Percentiles rank a stretch among this genome's conserved stretches.
Conservation (phyloP, 2,888 invertebrate genomes). For the Anaspis maculata region DNA sequence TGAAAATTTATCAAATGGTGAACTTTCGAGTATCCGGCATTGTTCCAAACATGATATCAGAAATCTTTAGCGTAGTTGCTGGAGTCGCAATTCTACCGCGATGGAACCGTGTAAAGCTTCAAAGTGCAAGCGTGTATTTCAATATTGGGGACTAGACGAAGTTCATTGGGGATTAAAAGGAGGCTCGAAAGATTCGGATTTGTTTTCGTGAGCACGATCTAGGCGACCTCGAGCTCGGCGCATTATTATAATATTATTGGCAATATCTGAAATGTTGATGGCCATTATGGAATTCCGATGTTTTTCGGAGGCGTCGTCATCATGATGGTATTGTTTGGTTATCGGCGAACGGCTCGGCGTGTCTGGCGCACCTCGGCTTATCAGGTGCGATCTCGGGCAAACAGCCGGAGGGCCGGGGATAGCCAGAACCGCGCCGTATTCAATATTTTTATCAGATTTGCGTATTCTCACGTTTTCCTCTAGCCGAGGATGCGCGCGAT, state of each 20-base stretch:
- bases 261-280: too few relatives aligned
- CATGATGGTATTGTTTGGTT: slow-evolving; percentile 19
- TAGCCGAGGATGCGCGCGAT: slow-evolving; percentile 31
- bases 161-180: too few relatives aligned
- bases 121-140: too few relatives aligned
- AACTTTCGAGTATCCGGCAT: slow-evolving; percentile 32
- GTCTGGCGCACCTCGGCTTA: slow-evolving; percentile 35
- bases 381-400: slow-evolving; percentile 33
- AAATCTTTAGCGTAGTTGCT: slow-evolving; percentile 17
- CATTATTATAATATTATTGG: too few relatives aligned
- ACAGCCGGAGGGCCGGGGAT: slow-evolving; percentile 29
- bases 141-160: slow-evolving; percentile 7
- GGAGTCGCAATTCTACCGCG: too few relatives aligned
- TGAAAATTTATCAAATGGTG: slow-evolving; percentile 31
- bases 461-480: slow-evolving; percentile 42
- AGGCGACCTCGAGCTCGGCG: too few relatives aligned
- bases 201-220: too few relatives aligned
- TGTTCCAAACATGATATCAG: slow-evolving; percentile 22
- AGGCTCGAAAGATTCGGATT: too few relatives aligned
- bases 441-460: slow-evolving; percentile 42
- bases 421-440: slow-evolving; percentile 26
- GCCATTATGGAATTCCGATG: slow-evolving; percentile 5
- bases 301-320: slow-evolving; percentile 15
- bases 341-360: slow-evolving; percentile 21
- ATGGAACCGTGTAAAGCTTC: too few relatives aligned